Evolutionary conservation across 2,888 invertebrate genomes (phyloP).

Genomic region (Gortyna flavago): DNA sequence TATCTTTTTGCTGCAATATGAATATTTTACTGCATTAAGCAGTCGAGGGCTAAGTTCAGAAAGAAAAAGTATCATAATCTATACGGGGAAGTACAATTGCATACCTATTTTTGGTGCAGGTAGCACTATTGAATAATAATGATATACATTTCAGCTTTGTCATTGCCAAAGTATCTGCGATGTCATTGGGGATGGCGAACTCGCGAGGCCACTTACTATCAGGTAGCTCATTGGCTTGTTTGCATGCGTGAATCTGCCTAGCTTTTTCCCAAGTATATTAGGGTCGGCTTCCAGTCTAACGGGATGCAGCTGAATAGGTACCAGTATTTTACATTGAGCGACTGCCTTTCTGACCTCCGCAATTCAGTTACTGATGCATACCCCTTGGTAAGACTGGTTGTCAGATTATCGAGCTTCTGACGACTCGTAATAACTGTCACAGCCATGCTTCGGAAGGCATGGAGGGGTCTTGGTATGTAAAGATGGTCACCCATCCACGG

Average conservation of each 20-base stretch:
- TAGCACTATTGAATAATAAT: no score
- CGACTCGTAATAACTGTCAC: not conserved
- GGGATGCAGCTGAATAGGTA: not conserved
- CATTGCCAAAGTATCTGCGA: not conserved
- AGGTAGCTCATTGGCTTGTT: not conserved
- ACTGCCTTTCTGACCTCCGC: not conserved
- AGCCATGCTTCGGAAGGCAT: no score
- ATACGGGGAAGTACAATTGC: not conserved
- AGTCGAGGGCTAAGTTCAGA: not conserved
- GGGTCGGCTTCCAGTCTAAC: not conserved
- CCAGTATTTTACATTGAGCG: not conserved
- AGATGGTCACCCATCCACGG: not conserved
- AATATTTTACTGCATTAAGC: not conserved
- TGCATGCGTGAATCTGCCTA: not conserved
- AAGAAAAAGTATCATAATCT: not conserved
- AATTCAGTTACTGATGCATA: not conserved
- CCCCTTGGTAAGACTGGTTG: not conserved
- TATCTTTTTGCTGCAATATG: slow-evolving; percentile 17
- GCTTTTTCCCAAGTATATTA: not conserved
- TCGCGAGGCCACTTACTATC: not conserved
- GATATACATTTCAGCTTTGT: not conserved
- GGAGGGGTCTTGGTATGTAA: not conserved
- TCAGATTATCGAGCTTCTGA: no score
- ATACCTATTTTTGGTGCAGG: not conserved
- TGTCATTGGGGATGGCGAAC: not conserved